Conservation (phyloP, 2,113 vertebrate species). For the Erythrolamprus reginae region DNA sequence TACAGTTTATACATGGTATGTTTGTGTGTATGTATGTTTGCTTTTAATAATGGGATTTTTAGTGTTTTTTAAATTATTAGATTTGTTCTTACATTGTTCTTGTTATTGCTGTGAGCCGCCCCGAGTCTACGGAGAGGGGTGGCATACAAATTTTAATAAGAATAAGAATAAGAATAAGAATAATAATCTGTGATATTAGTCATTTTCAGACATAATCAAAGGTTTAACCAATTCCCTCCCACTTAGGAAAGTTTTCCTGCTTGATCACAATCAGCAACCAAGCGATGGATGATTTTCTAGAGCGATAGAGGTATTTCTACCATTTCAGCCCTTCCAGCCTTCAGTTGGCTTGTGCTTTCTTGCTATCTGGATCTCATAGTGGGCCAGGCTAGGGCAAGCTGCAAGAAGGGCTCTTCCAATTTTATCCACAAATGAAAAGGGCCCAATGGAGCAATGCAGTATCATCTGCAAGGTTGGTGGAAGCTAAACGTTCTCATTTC, state of each 20-base stretch:
- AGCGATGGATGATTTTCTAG: background rate
- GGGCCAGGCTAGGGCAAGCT: background rate
- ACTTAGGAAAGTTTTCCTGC: background rate
- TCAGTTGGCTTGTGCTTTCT: background rate
- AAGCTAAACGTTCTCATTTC: background rate
- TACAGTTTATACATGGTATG: too few relatives aligned
- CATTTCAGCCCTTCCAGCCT: background rate
- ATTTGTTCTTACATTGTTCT: too few relatives aligned
- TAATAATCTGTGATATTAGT: background rate
- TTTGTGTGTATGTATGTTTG: too few relatives aligned
- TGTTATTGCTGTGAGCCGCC: too few relatives aligned
- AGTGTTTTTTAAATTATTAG: too few relatives aligned
- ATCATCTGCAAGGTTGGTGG: background rate
- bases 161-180: too few relatives aligned
- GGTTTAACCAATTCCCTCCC: background rate
- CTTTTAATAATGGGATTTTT: too few relatives aligned
- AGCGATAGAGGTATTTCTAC: background rate
- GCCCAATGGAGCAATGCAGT: too few relatives aligned
- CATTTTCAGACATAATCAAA: background rate
- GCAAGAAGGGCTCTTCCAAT: background rate
- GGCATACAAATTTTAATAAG: too few relatives aligned
- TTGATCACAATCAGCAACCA: background rate
- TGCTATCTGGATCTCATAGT: background rate
- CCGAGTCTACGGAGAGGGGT: too few relatives aligned
- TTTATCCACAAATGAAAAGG: background rate